Percentiles rank a stretch among this genome's conserved stretches.
Conservation (phyloP, 1,140 invertebrate genomes). For the Eueides isabella region DNA sequence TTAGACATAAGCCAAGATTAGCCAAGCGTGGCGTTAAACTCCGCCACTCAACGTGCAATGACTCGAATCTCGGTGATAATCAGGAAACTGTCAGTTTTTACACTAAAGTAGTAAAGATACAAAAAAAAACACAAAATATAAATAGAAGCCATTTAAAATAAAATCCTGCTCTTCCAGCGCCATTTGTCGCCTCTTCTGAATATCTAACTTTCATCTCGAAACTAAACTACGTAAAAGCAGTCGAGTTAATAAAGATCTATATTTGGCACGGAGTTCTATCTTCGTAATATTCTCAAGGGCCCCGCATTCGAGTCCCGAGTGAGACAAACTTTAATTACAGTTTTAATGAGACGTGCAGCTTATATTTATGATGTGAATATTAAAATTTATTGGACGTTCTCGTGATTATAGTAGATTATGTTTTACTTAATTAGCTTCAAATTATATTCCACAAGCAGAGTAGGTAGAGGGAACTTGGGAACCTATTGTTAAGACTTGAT, state of each 20-base stretch:
- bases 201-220: constrained; percentile 12
- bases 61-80: no score
- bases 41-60: no score
- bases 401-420: not conserved
- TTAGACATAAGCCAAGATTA: no score
- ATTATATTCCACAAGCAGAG: no score
- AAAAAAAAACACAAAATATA: no score
- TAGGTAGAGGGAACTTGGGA: no score
- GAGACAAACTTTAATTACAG: constrained; percentile 46
- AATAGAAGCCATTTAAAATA: not conserved
- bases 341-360: constrained; percentile 41
- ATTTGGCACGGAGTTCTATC: constrained; percentile 41
- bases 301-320: constrained; percentile 43
- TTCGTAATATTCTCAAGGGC: constrained; percentile 41
- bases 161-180: not conserved
- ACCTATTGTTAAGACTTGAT: no score
- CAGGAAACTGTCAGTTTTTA: no score
- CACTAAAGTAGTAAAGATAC: no score
- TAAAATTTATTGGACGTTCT: constrained; percentile 5
- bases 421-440: no score
- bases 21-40: no score
- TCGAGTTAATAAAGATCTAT: constrained; percentile 41
- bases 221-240: constrained; percentile 30
- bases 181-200: not conserved
- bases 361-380: constrained; percentile 28